Percentiles rank a stretch among this genome's conserved stretches.
Conservation (phyloP, 1,140 invertebrate species). For the Rhizoglyphus robini region DNA sequence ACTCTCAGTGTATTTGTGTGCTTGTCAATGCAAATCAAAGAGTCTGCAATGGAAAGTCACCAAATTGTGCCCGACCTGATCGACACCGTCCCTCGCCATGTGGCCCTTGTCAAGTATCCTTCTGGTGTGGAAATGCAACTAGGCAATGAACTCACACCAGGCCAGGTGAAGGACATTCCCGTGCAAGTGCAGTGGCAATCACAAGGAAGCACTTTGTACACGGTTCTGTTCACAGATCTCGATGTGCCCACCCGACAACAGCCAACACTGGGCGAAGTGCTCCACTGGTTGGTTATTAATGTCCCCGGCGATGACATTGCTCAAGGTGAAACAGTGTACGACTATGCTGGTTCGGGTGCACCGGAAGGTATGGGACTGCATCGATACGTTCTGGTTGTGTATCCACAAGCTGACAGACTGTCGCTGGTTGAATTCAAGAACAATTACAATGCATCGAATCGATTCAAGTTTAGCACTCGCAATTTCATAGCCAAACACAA, state of each 20-base stretch:
- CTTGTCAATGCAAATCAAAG: too few relatives aligned
- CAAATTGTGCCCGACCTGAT: constrained; percentile 56
- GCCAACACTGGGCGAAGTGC: constrained; percentile 21
- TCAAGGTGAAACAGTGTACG: constrained; percentile 24
- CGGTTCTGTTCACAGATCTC: constrained; percentile 25
- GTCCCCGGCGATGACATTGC: constrained; percentile 25
- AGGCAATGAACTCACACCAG: constrained; percentile 1
- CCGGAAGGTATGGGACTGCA: constrained; percentile 46
- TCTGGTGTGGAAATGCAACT: background rate
- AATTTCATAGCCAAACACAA: constrained; percentile 70
- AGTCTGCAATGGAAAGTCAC: constrained; percentile 40
- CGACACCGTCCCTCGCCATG: constrained; percentile 40
- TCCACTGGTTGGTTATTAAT: constrained; percentile 27
- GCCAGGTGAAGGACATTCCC: background rate
- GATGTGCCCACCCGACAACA: constrained; percentile 23
- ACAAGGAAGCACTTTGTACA: constrained; percentile 20
- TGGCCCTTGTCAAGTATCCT: constrained; percentile 32
- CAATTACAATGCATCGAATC: constrained; percentile 31
- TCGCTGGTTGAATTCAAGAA: too few relatives aligned
- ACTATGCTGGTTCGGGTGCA: constrained; percentile 25
- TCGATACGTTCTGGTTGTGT: constrained; percentile 75
- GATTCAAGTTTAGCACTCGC: too few relatives aligned
- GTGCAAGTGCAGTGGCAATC: constrained; percentile 15
- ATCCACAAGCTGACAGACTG: constrained; percentile 55
- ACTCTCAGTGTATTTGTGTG: too few relatives aligned